Conservation (phyloP, 2,113 vertebrate genomes). For the Salvelinus fontinalis region DNA sequence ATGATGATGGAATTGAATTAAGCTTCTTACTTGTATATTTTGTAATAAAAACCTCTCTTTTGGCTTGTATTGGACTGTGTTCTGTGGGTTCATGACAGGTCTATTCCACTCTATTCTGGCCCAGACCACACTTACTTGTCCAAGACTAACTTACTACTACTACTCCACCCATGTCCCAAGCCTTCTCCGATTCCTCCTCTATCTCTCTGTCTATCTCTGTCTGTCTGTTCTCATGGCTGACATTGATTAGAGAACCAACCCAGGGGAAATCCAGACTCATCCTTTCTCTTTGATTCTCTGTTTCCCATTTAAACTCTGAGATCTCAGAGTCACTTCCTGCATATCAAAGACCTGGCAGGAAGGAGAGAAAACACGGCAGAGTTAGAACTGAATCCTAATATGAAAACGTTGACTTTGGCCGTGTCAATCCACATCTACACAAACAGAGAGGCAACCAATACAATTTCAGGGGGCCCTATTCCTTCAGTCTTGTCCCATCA, state of each 20-base stretch:
- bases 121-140: too few relatives aligned
- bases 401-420: slow-evolving; percentile 50
- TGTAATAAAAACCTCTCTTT: slow-evolving; percentile 62
- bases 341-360: slow-evolving; percentile 25
- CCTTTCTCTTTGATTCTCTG: slow-evolving; percentile 31
- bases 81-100: too few relatives aligned
- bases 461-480: slow-evolving; percentile 29
- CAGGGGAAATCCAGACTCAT: slow-evolving; percentile 15
- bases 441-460: slow-evolving; percentile 46
- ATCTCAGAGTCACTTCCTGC: slow-evolving; percentile 38
- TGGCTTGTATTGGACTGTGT: background rate
- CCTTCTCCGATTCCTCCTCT: background rate
- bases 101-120: background rate
- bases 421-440: slow-evolving; percentile 32
- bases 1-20: slow-evolving; percentile 33
- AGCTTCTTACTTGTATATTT: slow-evolving; percentile 55
- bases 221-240: slow-evolving; percentile 21
- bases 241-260: slow-evolving; percentile 34
- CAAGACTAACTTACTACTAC: too few relatives aligned
- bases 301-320: slow-evolving; percentile 36
- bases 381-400: slow-evolving; percentile 50
- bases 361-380: slow-evolving; percentile 37
- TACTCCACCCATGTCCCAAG: background rate
- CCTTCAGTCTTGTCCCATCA: slow-evolving; percentile 46
- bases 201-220: background rate